Percentiles rank a stretch among this genome's conserved stretches.
phyloP scores from a whole-genome alignment of 2,797 vertebrate species.

The Enteromius afrohamiltoni region DNA sequence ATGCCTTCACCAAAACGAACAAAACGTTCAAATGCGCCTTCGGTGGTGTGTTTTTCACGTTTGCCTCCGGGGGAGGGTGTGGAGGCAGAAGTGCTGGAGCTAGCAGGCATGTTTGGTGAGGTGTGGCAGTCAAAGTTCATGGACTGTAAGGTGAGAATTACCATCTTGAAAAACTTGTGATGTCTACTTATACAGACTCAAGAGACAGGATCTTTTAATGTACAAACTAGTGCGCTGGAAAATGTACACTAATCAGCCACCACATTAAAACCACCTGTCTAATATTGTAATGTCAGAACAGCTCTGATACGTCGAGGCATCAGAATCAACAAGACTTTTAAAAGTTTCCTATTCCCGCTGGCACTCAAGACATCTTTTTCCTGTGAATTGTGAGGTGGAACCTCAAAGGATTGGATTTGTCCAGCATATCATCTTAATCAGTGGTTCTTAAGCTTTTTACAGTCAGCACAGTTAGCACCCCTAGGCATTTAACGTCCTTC shows the following conservation, averaged over 20 bases:
- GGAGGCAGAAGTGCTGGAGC: slow-evolving; percentile 57
- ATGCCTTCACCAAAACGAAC: slow-evolving; percentile 41
- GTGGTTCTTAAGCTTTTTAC: too few relatives aligned
- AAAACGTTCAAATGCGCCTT: slow-evolving; percentile 29
- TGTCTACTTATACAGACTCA: neutral
- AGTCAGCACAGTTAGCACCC: too few relatives aligned
- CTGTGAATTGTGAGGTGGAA: too few relatives aligned
- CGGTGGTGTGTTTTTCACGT: slow-evolving; percentile 60
- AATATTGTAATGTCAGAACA: neutral
- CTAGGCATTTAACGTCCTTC: too few relatives aligned
- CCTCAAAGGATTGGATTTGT: too few relatives aligned
- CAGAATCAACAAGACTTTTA: too few relatives aligned
- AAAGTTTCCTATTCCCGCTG: too few relatives aligned
- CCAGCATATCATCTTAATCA: too few relatives aligned
- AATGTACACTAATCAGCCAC: neutral
- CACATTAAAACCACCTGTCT: neutral
- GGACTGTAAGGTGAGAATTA: slow-evolving; percentile 55
- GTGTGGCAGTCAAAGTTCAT: slow-evolving; percentile 58
- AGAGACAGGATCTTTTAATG: neutral
- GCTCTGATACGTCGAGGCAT: too few relatives aligned
- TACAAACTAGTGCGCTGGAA: neutral
- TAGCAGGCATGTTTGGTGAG: slow-evolving; percentile 63
- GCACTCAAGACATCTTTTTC: too few relatives aligned
- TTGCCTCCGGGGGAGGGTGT: slow-evolving; percentile 55
- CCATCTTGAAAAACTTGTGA: neutral